Evolutionary conservation across 1,140 invertebrate genomes (phyloP), one percentile per base, ranked within the genome.

Genomic region (Wasmannia auropunctata): DNA sequence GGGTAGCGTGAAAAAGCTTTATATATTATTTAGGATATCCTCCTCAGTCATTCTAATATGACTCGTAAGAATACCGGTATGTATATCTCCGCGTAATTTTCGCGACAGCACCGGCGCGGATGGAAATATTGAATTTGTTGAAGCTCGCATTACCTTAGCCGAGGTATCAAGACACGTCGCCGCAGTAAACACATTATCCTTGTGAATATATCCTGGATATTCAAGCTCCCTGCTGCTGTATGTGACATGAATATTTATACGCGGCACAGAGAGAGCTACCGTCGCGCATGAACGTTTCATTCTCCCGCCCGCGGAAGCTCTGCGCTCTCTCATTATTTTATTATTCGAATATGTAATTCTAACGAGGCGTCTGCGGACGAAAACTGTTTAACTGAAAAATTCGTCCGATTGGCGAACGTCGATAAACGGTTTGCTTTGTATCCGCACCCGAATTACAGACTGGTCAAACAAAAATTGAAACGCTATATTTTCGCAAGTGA

Each of bases 191-290:
- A 86, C 85, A 92, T 92, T 92, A 92, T 92, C 89, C 91, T 90
- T 88, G 87, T 91, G 88, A 91, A 91, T 83, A 86, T 87, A 90
- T 80, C 86, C 75, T 87, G 88, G 88, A 92, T 86, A 88, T 84
- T 28, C 63, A 69, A 76, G 86, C 69, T 81, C 65, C 76, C 85
- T 90, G 80, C 86, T 91, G 90, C 91, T 89, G 86, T 90, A 91
- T 87, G 86, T 79, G 77, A 86, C 90, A 93, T 93, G 92, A 93
- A 93, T 93, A 93, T 93, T 93, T 91, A 93, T 93, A 83, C 34
- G 75, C 62, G 77, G 89, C 37, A 46, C 58, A 67, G 74, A 65
- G 72, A 75, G 65, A 83, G 40, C 10, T 43, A 62, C 16, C 58
- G 40, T 49, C n/a, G 34, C 74, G 28, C 62, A 77, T 51, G 74